Evolutionary conservation across 2,797 vertebrate genomes (phyloP).

Genomic region (Enteromius thamalakanensis): DNA sequence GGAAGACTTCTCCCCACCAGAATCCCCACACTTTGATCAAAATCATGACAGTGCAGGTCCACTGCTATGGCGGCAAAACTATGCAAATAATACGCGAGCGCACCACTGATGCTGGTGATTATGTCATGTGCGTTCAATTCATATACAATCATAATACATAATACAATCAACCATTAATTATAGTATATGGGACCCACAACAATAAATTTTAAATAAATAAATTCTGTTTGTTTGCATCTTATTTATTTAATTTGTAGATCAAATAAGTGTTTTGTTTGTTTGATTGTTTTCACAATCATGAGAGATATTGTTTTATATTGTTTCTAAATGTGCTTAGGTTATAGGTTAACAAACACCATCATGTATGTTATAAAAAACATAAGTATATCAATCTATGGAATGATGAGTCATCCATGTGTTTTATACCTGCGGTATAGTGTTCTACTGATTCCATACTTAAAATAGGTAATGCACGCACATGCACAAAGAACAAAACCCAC

Average conservation of each 20-base stretch:
- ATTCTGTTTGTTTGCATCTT: too few species aligned
- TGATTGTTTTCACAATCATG: background rate
- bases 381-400: background rate
- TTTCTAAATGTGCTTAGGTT: background rate
- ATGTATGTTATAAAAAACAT: background rate
- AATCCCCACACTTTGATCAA: too few species aligned
- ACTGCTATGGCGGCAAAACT: too few species aligned
- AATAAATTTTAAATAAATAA: background rate
- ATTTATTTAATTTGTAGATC: too few species aligned
- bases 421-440: background rate
- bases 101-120: too few species aligned
- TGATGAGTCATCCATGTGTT: background rate
- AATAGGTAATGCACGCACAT: conserved; percentile 7
- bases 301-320: background rate
- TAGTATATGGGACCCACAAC: background rate
- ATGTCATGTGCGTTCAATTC: too few species aligned
- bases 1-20: too few species aligned
- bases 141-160: too few species aligned
- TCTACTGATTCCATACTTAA: background rate
- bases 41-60: too few species aligned
- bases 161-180: background rate
- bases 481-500: conserved; percentile 16
- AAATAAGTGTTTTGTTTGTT: background rate
- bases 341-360: background rate
- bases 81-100: too few species aligned